phyloP scores from a whole-genome alignment of 2,113 vertebrate genomes.

The Eublepharis macularius region DNA sequence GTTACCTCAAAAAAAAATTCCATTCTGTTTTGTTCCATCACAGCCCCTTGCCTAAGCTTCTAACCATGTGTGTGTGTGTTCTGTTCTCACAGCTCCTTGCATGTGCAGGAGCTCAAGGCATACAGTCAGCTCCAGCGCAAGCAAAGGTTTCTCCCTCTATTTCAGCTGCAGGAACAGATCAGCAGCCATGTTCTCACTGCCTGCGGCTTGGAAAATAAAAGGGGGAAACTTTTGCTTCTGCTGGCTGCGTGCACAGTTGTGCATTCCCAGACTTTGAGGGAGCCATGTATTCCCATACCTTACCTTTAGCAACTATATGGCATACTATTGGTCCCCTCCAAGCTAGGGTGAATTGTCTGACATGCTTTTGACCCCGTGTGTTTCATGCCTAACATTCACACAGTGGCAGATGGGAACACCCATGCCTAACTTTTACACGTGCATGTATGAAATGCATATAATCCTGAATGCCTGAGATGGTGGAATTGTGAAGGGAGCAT shows the following conservation, averaged over 20 bases:
- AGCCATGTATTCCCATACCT: not conserved
- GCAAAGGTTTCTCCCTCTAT: not conserved
- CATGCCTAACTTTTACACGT: not conserved
- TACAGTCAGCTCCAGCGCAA: no score
- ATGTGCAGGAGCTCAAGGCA: not conserved
- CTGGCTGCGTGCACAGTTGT: no score
- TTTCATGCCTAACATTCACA: not conserved
- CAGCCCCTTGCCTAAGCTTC: not conserved
- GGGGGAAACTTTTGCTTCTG: not conserved
- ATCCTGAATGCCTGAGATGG: not conserved
- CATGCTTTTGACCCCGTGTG: not conserved
- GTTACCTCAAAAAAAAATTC: no score
- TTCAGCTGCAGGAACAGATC: not conserved
- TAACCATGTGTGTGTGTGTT: no score
- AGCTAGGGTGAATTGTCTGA: not conserved
- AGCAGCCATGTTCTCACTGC: not conserved
- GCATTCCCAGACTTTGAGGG: not conserved
- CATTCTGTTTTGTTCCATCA: not conserved
- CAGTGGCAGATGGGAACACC: not conserved
- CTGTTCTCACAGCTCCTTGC: not conserved
- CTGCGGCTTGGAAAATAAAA: not conserved
- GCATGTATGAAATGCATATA: not conserved
- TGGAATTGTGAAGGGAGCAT: not conserved
- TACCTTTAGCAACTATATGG: not conserved
- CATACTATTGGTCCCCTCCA: not conserved